These are phyloP conservation scores for Melikaiella ostensackeni DNA, from an alignment of 2,888 invertebrate genomes.

Conservation along the genomic window DNA sequence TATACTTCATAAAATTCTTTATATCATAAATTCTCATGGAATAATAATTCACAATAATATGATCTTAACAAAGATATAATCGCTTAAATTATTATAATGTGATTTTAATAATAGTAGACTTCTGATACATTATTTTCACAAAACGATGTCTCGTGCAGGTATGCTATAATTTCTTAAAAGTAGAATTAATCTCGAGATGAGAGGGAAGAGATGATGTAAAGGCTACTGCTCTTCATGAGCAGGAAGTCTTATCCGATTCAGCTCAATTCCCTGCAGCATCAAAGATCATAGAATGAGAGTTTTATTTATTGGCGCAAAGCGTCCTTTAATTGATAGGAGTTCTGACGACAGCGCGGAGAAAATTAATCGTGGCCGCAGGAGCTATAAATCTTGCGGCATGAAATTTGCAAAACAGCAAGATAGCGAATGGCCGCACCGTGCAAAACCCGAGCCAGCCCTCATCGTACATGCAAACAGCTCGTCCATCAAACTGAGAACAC, in stretches of 20 bases:
- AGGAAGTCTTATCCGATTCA: conserved; percentile 9
- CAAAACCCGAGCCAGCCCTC: conserved; percentile 56
- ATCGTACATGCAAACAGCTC: conserved; percentile 74
- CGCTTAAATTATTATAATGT: conserved; percentile 33
- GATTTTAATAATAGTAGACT: conserved; percentile 31
- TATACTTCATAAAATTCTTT: background rate
- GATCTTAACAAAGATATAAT: conserved; percentile 11
- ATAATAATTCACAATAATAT: conserved; percentile 30
- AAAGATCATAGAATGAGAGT: background rate
- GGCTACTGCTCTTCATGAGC: background rate
- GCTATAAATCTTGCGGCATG: conserved; percentile 66
- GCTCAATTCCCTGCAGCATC: conserved; percentile 1
- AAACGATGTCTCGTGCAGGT: conserved; percentile 33
- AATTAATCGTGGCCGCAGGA: conserved; percentile 62
- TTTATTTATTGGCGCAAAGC: conserved; percentile 38
- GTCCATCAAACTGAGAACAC: conserved; percentile 73
- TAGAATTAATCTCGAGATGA: conserved; percentile 32
- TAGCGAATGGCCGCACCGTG: conserved; percentile 65
- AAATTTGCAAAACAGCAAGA: conserved; percentile 73
- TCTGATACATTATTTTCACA: conserved; percentile 30
- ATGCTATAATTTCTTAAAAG: conserved; percentile 32
- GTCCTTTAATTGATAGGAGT: conserved; percentile 66
- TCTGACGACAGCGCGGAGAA: conserved; percentile 61
- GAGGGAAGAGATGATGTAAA: conserved; percentile 20
- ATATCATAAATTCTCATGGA: conserved; percentile 5